Conservation (phyloP, 2,113 vertebrate genomes). For the Chrysochloris asiatica region DNA sequence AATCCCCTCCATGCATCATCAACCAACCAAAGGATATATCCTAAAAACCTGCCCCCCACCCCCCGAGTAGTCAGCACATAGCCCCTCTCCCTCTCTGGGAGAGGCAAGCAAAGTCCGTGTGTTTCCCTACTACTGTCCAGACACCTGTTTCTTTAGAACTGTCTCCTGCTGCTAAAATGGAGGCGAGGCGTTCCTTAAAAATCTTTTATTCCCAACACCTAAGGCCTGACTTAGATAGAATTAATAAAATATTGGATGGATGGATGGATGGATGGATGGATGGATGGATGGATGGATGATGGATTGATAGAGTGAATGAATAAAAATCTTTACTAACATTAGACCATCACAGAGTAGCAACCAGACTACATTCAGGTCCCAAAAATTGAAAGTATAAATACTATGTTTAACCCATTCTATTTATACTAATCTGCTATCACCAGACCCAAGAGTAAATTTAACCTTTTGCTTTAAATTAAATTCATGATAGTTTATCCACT, state of each 20-base stretch:
- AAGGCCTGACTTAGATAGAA: not conserved
- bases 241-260: not conserved
- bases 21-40: too few species aligned
- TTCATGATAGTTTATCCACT: not conserved
- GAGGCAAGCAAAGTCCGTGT: slow-evolving; percentile 84
- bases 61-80: too few species aligned
- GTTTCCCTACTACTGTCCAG: slow-evolving; percentile 80
- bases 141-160: slow-evolving; percentile 84
- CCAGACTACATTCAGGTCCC: not conserved
- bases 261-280: not conserved
- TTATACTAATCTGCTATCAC: not conserved
- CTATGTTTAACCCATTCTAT: not conserved
- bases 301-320: not conserved
- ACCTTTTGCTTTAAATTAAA: not conserved
- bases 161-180: slow-evolving; percentile 89
- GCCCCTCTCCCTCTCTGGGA: too few species aligned
- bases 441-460: not conserved
- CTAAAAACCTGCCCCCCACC: too few species aligned
- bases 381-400: not conserved
- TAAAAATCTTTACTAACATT: not conserved
- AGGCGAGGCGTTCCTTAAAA: too few species aligned
- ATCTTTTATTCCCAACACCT: too few species aligned
- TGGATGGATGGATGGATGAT: not conserved
- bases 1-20: too few species aligned
- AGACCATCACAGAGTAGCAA: not conserved